These are phyloP conservation scores for Steinernema feltiae DNA, from an alignment of 1,140 invertebrate species.

Conservation along the genomic window DNA sequence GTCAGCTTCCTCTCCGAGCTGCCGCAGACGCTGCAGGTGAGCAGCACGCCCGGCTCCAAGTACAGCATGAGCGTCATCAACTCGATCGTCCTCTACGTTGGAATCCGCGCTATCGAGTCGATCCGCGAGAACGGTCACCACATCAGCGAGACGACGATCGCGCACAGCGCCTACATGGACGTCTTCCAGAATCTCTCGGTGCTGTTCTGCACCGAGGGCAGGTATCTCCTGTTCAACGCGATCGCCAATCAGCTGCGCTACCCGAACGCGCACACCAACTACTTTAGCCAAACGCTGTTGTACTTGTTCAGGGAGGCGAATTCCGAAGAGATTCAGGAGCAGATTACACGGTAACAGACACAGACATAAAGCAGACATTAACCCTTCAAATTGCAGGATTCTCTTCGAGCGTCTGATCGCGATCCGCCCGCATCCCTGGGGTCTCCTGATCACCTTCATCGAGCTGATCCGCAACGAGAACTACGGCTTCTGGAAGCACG, in stretches of 20 bases:
- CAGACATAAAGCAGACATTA: neutral
- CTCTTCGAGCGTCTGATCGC: conserved; percentile 91
- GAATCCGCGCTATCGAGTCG: conserved; percentile 78
- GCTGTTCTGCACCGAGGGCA: conserved; percentile 88
- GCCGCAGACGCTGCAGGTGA: conserved; percentile 75
- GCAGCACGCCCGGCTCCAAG: conserved; percentile 65
- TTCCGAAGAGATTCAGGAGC: conserved; percentile 84
- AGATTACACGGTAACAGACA: conserved; percentile 66
- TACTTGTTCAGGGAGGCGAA: conserved; percentile 97
- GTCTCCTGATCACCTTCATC: conserved; percentile 93
- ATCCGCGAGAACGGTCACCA: conserved; percentile 68
- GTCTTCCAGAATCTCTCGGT: conserved; percentile 98
- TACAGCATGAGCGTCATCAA: conserved; percentile 96
- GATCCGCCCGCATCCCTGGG: conserved; percentile 97
- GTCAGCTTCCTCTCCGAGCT: conserved; percentile 90
- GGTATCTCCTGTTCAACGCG: conserved; percentile 92
- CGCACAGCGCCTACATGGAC: conserved; percentile 93
- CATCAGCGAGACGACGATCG: conserved; percentile 87
- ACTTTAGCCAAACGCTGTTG: conserved; percentile 92
- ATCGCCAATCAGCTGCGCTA: conserved; percentile 96
- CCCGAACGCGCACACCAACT: conserved; percentile 98
- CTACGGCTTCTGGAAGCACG: conserved; percentile 99
- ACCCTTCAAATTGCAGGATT: conserved; percentile 66
- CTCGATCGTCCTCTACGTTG: conserved; percentile 91
- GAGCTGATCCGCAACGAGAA: conserved; percentile 95